These are phyloP conservation scores for Oeneis ivallda DNA, from an alignment of 2,888 invertebrate genomes.

Conservation along the genomic window DNA sequence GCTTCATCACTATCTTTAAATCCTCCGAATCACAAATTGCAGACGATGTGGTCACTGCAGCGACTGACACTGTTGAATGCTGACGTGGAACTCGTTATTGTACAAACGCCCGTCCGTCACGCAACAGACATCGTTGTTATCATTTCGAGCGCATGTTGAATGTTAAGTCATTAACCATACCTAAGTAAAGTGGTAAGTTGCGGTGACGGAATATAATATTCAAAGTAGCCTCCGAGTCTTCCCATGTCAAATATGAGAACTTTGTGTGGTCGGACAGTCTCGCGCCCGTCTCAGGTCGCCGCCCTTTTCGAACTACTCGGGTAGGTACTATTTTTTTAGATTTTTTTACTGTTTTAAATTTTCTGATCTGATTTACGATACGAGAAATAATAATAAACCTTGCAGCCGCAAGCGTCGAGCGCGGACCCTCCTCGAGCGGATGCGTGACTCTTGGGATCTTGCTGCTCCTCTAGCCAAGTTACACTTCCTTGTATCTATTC, in stretches of 20 bases:
- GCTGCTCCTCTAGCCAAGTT: too few relatives aligned
- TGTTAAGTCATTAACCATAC: background rate
- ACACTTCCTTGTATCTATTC: too few relatives aligned
- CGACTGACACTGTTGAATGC: background rate
- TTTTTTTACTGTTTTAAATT: background rate
- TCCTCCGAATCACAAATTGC: background rate
- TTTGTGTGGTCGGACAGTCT: background rate
- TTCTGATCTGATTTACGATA: background rate
- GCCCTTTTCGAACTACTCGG: too few relatives aligned
- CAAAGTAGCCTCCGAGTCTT: background rate
- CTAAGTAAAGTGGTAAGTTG: background rate
- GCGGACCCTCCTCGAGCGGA: too few relatives aligned
- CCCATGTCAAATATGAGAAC: too few relatives aligned
- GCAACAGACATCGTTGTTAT: background rate
- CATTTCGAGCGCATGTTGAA: background rate
- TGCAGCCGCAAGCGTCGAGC: too few relatives aligned
- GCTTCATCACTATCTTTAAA: background rate
- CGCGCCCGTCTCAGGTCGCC: too few relatives aligned
- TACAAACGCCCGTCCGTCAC: background rate
- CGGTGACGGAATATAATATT: conserved; percentile 5
- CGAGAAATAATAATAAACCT: too few relatives aligned
- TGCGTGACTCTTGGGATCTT: too few relatives aligned
- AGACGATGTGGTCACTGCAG: background rate
- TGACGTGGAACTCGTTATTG: background rate
- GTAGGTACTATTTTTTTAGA: background rate